Evolutionary conservation across 2,797 vertebrate species (phyloP).

Genomic region (Neopelma chrysocephalum): DNA sequence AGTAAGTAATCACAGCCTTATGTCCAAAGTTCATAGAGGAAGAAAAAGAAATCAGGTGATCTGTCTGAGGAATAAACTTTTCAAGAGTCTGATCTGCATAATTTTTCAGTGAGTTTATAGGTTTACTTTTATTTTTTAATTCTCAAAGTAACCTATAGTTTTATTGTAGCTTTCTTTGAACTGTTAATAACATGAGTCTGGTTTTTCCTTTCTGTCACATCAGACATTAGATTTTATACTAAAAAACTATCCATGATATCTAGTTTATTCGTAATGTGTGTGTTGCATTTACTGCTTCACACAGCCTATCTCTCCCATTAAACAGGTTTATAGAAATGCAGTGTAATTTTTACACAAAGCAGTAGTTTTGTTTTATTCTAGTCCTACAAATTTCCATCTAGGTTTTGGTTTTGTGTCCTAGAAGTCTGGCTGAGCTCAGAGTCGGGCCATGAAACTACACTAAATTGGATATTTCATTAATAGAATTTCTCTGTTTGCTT

Average conservation of each 20-base stretch:
- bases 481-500: slow-evolving; percentile 48
- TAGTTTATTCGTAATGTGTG: neutral
- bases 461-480: slow-evolving; percentile 41
- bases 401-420: neutral
- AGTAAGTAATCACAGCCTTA: neutral
- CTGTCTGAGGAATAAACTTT: neutral
- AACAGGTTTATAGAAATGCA: neutral
- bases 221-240: neutral
- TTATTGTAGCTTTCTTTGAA: neutral
- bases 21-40: neutral
- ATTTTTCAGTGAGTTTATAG: neutral
- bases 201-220: neutral
- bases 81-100: neutral
- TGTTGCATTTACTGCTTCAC: neutral
- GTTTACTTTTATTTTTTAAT: neutral
- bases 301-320: neutral
- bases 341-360: neutral
- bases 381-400: neutral
- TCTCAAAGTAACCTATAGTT: neutral
- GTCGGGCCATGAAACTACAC: neutral
- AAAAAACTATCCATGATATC: neutral
- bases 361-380: neutral
- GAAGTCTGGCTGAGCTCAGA: slow-evolving; percentile 21
- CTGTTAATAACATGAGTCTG: neutral
- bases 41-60: neutral